A percentile compares a stretch with the other conserved stretches of the same genome.
These are phyloP conservation scores for Margarornis squamiger DNA, from an alignment of 2,797 vertebrate species.

Conservation along the genomic window DNA sequence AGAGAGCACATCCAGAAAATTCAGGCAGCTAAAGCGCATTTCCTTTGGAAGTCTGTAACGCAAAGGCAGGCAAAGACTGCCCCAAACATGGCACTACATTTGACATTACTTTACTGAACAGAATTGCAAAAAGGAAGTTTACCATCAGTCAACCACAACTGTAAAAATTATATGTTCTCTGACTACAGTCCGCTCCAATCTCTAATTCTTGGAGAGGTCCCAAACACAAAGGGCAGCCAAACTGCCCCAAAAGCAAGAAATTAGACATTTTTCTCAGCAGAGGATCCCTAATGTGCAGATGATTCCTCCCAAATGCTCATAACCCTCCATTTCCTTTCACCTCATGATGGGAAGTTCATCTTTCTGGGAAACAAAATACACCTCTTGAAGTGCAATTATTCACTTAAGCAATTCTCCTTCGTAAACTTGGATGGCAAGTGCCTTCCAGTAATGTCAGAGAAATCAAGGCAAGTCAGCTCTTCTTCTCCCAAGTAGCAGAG, in stretches of 20 bases:
- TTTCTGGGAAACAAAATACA: background rate
- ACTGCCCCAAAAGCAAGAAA: background rate
- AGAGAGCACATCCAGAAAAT: background rate
- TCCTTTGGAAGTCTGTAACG: background rate
- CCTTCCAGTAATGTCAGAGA: background rate
- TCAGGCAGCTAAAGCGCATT: background rate
- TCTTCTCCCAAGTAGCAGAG: background rate
- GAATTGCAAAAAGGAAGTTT: background rate
- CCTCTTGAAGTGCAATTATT: background rate
- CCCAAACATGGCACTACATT: background rate
- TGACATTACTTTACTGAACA: background rate
- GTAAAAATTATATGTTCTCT: background rate
- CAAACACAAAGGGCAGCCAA: background rate
- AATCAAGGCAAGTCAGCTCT: background rate
- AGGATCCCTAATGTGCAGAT: background rate
- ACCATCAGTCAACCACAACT: background rate
- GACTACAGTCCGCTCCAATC: background rate
- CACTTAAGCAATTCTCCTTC: background rate
- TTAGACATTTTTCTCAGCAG: background rate
- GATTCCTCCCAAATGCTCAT: background rate
- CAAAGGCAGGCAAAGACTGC: background rate
- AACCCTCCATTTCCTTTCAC: background rate
- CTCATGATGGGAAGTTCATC: background rate
- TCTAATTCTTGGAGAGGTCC: background rate
- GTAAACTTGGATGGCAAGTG: background rate